phyloP scores from a whole-genome alignment of 2,888 invertebrate species.

The Raillietiella orientalis region DNA sequence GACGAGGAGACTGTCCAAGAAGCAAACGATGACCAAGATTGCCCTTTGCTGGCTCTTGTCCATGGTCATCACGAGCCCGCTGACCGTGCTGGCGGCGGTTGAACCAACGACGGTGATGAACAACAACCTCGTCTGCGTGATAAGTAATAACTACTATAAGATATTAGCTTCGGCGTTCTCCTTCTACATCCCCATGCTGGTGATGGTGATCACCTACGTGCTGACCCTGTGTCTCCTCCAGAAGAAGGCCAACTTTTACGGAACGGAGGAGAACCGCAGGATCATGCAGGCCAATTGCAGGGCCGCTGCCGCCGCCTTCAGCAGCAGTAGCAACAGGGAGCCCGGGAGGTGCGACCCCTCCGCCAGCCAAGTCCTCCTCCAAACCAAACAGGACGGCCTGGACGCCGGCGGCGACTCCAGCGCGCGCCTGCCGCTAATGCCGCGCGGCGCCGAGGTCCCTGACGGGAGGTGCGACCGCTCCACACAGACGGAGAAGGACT shows the following conservation, averaged over 20 bases:
- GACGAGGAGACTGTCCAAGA: conserved; percentile 17
- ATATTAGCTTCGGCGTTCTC: conserved; percentile 76
- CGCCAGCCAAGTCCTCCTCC: conserved; percentile 41
- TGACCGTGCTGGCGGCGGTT: conserved; percentile 20
- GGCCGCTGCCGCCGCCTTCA: neutral
- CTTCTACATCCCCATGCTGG: conserved; percentile 75
- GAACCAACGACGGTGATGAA: conserved; percentile 15
- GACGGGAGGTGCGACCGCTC: conserved; percentile 3
- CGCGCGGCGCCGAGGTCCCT: conserved; percentile 4
- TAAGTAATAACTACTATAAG: conserved; percentile 17
- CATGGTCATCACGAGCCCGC: conserved; percentile 60
- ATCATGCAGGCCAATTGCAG: conserved; percentile 1
- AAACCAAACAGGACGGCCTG: conserved; percentile 49
- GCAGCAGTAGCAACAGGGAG: conserved; percentile 8
- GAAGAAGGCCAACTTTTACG: conserved; percentile 20
- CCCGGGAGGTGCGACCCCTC: conserved; percentile 8
- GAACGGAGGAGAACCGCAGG: conserved; percentile 6
- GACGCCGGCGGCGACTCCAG: conserved; percentile 13
- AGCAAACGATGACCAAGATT: conserved; percentile 58
- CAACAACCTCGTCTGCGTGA: conserved; percentile 12
- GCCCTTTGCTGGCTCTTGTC: conserved; percentile 76
- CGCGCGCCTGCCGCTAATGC: conserved; percentile 4
- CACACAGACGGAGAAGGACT: too few relatives aligned
- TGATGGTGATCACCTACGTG: conserved; percentile 83
- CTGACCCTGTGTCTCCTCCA: conserved; percentile 62